Evolutionary conservation across 2,797 vertebrate genomes (phyloP).

Genomic region (Vultur gryphus): DNA sequence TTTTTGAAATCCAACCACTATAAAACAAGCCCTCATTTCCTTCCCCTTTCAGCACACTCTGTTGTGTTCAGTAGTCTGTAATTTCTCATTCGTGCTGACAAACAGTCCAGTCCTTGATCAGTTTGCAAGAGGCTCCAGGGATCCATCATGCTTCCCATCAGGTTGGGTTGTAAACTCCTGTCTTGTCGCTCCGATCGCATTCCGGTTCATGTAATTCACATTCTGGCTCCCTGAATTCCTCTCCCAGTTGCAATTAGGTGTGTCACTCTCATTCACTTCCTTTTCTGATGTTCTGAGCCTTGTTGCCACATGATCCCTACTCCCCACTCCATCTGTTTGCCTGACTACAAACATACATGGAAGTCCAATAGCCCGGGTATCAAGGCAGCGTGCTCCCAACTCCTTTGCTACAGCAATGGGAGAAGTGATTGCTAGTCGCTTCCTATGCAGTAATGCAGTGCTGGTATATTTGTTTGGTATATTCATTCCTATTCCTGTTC

Average conservation of each 20-base stretch:
- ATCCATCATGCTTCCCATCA: neutral
- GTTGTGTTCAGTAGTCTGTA: neutral
- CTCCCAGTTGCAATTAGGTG: neutral
- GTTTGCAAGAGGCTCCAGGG: neutral
- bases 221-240: neutral
- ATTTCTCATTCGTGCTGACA: constrained; percentile 1
- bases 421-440: neutral
- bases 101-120: neutral
- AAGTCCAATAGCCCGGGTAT: neutral
- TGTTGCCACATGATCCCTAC: neutral
- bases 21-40: neutral
- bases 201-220: neutral
- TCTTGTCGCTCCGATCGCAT: neutral
- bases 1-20: neutral
- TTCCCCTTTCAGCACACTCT: neutral
- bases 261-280: neutral
- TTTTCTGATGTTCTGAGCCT: neutral
- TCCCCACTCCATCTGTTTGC: neutral
- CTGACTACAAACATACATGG: neutral
- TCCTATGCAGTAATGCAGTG: neutral
- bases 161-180: neutral
- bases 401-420: neutral
- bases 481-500: neutral
- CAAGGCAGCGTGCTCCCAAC: neutral
- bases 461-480: neutral